Conservation (phyloP, 2,888 invertebrate genomes). For the Hyalella azteca region DNA sequence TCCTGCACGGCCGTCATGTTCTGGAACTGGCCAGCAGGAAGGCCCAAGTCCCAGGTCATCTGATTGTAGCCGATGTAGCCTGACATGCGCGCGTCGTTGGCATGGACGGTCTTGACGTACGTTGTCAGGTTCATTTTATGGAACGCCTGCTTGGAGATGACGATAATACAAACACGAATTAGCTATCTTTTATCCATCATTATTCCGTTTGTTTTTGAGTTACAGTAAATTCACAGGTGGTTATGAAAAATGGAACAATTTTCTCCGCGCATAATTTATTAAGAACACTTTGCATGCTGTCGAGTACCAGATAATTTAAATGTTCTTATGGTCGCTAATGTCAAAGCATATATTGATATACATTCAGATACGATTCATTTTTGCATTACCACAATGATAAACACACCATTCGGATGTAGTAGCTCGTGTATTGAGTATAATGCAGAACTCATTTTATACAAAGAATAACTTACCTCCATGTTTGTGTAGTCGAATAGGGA, state of each 20-base stretch:
- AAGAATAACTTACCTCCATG: slow-evolving; percentile 57
- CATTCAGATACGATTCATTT: neutral
- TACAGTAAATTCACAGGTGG: neutral
- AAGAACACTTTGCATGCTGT: neutral
- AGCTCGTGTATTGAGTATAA: neutral
- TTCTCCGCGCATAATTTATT: neutral
- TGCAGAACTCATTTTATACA: too few relatives aligned
- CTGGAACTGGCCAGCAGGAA: slow-evolving; percentile 57
- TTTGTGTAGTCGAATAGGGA: slow-evolving; percentile 60
- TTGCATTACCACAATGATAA: neutral
- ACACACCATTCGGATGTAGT: neutral
- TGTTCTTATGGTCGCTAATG: neutral
- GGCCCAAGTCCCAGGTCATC: slow-evolving; percentile 61
- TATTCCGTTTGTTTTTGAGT: neutral
- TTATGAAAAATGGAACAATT: neutral
- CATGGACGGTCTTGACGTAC: neutral
- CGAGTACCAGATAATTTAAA: neutral
- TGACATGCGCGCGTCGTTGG: neutral
- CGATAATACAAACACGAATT: neutral
- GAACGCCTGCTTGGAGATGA: neutral
- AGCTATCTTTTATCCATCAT: neutral
- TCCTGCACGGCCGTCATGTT: slow-evolving; percentile 57
- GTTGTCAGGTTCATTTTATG: neutral
- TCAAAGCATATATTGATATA: neutral
- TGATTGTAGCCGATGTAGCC: slow-evolving; percentile 61